Base-by-base conservation (phyloP, 2,888 invertebrate species). In the Meteorus colon region DNA sequence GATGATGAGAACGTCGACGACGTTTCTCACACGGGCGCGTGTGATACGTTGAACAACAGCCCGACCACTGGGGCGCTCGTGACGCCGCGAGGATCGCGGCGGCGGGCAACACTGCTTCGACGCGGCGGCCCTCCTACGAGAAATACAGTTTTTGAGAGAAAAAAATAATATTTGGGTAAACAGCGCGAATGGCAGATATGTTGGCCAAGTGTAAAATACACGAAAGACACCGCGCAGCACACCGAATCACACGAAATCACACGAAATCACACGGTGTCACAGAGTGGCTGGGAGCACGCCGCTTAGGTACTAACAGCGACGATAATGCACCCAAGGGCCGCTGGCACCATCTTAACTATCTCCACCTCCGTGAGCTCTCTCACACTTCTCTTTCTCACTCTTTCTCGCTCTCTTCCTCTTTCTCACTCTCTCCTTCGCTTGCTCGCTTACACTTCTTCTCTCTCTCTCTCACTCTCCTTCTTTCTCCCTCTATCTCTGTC, bases 251-350 rank as follows among this genome's bases (percentile, higher is more conserved):
- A 78, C 78, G 76, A 24, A 24, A 24, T 24, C 24, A 24, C 24
- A 24, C 24, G 24, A 24, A 24, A 24, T 78, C 78, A 81, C 76
- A 78, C 78, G 76, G 82, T 83, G 84, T 82, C 83, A 82, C 79
- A 87, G 41, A 41, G 81, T 87, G 87, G 84, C 88, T 86, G 86
- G 88, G 87, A 84, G 86, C 87, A 87, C 88, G 88, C 87, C 88
- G 87, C 87, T 85, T 27, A 68, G 51, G n/a, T 84, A 81, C 85
- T 84, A 84, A 80, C 83, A 83, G 85, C 86, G 82, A 86, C 85
- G 85, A 84, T 86, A 86, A 86, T 86, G 84, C 84, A 86, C 74
- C 76, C 83, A 84, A 86, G 83, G 81, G 81, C 84, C 86, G 82
- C 84, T 86, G 86, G 85, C 86, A 86, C 87, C 86, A 86, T 84